Evolutionary conservation across 2,797 vertebrate genomes (phyloP), one percentile per base, ranked within the genome.

Genomic region (Aplochiton taeniatus): DNA sequence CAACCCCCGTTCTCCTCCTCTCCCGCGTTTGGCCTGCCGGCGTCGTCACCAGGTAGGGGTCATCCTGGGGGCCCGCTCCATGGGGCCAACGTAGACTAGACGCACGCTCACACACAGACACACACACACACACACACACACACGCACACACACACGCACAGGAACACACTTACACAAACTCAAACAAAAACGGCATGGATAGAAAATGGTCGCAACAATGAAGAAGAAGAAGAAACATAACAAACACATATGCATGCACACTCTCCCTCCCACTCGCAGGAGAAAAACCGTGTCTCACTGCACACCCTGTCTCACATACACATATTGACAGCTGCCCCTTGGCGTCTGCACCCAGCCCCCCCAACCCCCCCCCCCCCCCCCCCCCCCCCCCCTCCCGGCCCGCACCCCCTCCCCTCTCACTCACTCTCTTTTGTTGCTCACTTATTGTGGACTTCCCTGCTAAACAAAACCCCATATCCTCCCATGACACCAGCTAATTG

Each of bases 401-500:
- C 51, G 54, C 10, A 66, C 19, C 63, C 13, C 17, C 58, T 67
- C 62, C 65, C 31, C 56, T 41, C 68, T 63, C 75, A 62, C 77
- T 47, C 46, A 12, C 80, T 77, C 66, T 74, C 88, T 85, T 90
- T 87, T 90, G 89, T 86, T 84, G 87, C 82, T 88, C 88, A 83
- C 80, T 91, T 91, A 88, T 89, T 92, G 89, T 90, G 65, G 74
- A 87, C 81, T 89, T 88, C 84, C 80, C 66, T 74, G 68, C 76
- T 72, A 72, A 81, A 88, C 83, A 88, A 87, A 88, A 82, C 66
- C 53, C 63, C 86, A 76, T 83, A 79, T 82, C 83, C 85, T 85
- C 76, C 87, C 79, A 65, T 85, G 85, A 87, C 87, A 88, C 77
- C 78, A 70, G 86, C 83, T 90, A 92, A 93, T 90, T 90, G 91